Evolutionary conservation across 53 echinoderm and acorn worm genomes (phyloP).

Genomic region (Temnopleurus reevesii): DNA sequence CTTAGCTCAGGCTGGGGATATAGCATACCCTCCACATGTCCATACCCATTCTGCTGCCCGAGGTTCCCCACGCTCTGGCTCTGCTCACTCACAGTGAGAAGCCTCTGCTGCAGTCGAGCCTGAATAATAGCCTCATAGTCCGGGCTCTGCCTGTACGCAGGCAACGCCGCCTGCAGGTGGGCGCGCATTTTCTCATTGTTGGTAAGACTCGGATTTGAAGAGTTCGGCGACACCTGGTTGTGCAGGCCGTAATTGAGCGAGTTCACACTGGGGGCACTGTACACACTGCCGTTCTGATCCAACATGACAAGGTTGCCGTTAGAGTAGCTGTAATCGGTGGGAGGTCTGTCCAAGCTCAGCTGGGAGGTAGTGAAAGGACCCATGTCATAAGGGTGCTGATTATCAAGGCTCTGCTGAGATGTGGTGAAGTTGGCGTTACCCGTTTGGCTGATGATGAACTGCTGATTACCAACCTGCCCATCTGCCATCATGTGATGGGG

Average conservation of each 20-base stretch:
- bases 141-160: slow-evolving; percentile 84
- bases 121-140: slow-evolving; percentile 84
- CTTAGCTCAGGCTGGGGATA: slow-evolving; percentile 79
- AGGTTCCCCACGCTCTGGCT: slow-evolving; percentile 85
- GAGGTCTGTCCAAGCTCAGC: slow-evolving; percentile 82
- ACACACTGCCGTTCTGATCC: slow-evolving; percentile 72
- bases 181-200: slow-evolving; percentile 79
- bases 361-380: slow-evolving; percentile 76
- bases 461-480: slow-evolving; percentile 50
- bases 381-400: slow-evolving; percentile 70
- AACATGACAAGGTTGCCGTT: slow-evolving; percentile 71
- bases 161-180: slow-evolving; percentile 68
- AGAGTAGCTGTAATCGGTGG: slow-evolving; percentile 74
- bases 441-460: slow-evolving; percentile 15
- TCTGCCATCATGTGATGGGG: slow-evolving; percentile 71
- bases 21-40: slow-evolving; percentile 58
- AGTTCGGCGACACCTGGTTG: slow-evolving; percentile 82
- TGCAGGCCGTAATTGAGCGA: slow-evolving; percentile 83
- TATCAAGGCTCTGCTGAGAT: slow-evolving; percentile 90
- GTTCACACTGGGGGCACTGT: slow-evolving; percentile 77
- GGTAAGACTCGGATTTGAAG: slow-evolving; percentile 87
- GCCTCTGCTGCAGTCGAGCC: slow-evolving; percentile 64
- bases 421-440: slow-evolving; percentile 65
- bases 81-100: slow-evolving; percentile 77
- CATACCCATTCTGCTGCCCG: slow-evolving; percentile 59